Evolutionary conservation across 2,888 invertebrate genomes (phyloP), one percentile per base, ranked within the genome.

Genomic region (Diarsia brunnea): DNA sequence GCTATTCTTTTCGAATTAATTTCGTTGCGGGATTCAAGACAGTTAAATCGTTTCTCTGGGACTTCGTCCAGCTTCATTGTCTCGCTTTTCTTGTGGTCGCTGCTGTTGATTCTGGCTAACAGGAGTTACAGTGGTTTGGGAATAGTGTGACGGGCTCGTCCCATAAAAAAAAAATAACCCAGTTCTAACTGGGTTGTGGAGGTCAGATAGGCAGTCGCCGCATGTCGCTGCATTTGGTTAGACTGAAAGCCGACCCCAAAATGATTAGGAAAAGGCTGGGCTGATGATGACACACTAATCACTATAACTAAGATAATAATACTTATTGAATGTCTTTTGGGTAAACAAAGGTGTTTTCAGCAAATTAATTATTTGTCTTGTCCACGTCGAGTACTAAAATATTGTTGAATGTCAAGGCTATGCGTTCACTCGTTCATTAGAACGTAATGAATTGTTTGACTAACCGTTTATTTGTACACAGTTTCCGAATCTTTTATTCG

Each of bases 341-440:
- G 1, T 16, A 11, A 16, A 8, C 2, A 19, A 55, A 38, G 45
- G 24, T 19, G 51, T 16, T 61, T 38, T 53, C n/a, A 69, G 38
- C 4, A 47, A 61, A 76, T 75, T 75, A 61, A 76, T 75, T 75
- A 47, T 49, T 55, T 55, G n/a, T 51, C 38, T 12, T 10, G 4
- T 21, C 53, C 24, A 55, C 24, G 12, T 24, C 24, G 3, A n/a
- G 53, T 24, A 24, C 47, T 16, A 49, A 63, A 63, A 55, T 63
- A 76, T 69, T 24, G 31, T 14, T 14, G n/a, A 47, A 38, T 75
- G 47, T 63, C 76, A 77, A 76, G 69, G 69, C 47, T 64, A 43
- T 55, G 3, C 38, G 21, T 27, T n/a, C 4, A n/a, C 38, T 3
- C 2, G 5, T 38, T 38, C 4, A 38, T 38, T 38, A 38, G 4